These are phyloP conservation scores for Seriola rivoliana DNA, from an alignment of 2,113 vertebrate species.

Conservation along the genomic window DNA sequence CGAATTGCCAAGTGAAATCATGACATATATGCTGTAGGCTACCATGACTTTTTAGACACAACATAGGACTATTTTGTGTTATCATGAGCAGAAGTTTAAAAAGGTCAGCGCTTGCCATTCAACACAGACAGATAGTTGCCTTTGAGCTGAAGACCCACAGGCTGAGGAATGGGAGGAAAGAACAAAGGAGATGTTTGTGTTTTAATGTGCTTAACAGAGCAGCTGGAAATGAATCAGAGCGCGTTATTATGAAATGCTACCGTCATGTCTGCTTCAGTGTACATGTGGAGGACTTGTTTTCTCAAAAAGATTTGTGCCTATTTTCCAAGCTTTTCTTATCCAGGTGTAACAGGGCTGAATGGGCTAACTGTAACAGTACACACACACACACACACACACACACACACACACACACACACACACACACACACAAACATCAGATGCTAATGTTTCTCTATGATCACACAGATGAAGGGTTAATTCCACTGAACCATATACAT, in stretches of 20 bases:
- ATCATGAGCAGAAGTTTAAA: constrained; percentile 13
- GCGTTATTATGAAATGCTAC: constrained; percentile 44
- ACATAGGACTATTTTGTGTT: background rate
- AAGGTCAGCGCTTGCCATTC: constrained; percentile 19
- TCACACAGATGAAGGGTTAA: background rate
- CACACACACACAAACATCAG: too few relatives aligned
- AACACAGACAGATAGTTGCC: constrained; percentile 1
- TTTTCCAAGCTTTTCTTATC: background rate
- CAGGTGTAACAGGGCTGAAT: background rate
- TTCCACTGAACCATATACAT: background rate
- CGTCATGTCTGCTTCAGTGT: constrained; percentile 19
- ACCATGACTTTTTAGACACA: background rate
- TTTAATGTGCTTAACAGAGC: constrained; percentile 15
- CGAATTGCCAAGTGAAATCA: background rate
- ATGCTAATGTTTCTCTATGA: background rate
- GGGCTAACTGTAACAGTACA: background rate
- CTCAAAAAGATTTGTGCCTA: constrained; percentile 7
- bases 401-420: too few relatives aligned
- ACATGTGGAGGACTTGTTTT: background rate
- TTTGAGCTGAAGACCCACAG: constrained; percentile 11
- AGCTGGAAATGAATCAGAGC: constrained; percentile 30
- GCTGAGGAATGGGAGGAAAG: constrained; percentile 19
- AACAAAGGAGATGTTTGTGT: constrained; percentile 46
- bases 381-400: too few relatives aligned
- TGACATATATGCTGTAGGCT: background rate